A percentile compares a stretch with the other conserved stretches of the same genome.
Conservation (phyloP, 2,113 vertebrate genomes). For the Oreocharis arfaki region DNA sequence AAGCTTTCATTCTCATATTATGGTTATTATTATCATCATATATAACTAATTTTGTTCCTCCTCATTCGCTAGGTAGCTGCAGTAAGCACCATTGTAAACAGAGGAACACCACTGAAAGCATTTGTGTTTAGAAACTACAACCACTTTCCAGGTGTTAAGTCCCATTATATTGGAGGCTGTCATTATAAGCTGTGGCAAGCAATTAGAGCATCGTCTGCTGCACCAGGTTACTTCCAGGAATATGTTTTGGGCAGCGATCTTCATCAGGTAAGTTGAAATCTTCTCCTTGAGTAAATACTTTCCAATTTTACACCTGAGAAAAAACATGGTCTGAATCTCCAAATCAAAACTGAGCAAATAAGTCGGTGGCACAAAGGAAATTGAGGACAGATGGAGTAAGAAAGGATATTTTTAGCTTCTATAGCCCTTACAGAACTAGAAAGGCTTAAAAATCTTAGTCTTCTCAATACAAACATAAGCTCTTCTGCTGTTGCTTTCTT, state of each 20-base stretch:
- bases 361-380: not conserved
- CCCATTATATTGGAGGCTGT: slow-evolving; percentile 91
- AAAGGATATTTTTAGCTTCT: not conserved
- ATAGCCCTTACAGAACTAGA: not conserved
- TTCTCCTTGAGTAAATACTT: not conserved
- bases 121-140: slow-evolving; percentile 97
- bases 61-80: slow-evolving; percentile 82
- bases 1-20: not conserved
- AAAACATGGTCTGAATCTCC: not conserved
- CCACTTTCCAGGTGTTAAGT: slow-evolving; percentile 85
- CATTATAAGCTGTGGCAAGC: slow-evolving; percentile 95
- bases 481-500: not conserved
- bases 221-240: slow-evolving; percentile 94
- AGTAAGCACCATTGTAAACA: slow-evolving; percentile 91
- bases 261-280: slow-evolving; percentile 82
- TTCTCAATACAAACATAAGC: not conserved
- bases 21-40: not conserved
- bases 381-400: not conserved
- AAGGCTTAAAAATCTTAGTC: not conserved
- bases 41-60: not conserved
- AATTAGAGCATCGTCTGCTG: slow-evolving; percentile 90
- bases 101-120: slow-evolving; percentile 87
- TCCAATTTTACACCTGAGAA: not conserved
- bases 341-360: not conserved
- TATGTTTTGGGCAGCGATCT: slow-evolving; percentile 87